phyloP scores from a whole-genome alignment of 1,140 invertebrate genomes.

The Trichoplusia ni region DNA sequence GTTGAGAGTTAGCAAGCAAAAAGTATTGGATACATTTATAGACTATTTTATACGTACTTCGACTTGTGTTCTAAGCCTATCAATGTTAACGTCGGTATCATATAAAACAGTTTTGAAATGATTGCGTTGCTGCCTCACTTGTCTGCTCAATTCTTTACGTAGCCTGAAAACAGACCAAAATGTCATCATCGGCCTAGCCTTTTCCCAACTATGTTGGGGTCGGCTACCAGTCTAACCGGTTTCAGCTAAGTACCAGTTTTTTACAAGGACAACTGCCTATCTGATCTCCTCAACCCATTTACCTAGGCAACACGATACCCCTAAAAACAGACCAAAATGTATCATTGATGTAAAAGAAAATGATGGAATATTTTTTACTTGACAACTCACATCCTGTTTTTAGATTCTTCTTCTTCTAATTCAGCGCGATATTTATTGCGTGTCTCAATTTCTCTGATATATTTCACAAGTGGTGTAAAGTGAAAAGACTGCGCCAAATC shows the following conservation, averaged over 20 bases:
- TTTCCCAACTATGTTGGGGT: too few species aligned
- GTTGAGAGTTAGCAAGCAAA: too few species aligned
- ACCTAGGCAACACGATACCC: neutral
- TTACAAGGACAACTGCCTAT: too few species aligned
- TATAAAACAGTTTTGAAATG: constrained; percentile 62
- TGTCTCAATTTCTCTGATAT: constrained; percentile 39
- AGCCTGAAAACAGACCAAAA: constrained; percentile 38
- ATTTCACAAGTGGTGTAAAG: constrained; percentile 35
- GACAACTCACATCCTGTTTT: constrained; percentile 54
- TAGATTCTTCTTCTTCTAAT: constrained; percentile 53
- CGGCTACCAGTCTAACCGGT: too few species aligned
- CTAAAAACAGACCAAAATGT: too few species aligned
- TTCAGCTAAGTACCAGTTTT: too few species aligned
- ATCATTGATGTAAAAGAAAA: too few species aligned
- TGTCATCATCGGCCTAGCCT: too few species aligned
- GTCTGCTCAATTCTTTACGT: constrained; percentile 51
- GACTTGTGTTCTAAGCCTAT: constrained; percentile 50
- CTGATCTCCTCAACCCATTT: too few species aligned
- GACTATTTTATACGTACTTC: constrained; percentile 61
- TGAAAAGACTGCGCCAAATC: constrained; percentile 14
- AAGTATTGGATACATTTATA: too few species aligned
- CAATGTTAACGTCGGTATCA: constrained; percentile 56
- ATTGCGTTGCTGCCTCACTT: constrained; percentile 64
- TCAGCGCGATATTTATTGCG: constrained; percentile 37
- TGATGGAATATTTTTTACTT: too few species aligned